A percentile compares a stretch with the other conserved stretches of the same genome.
These are phyloP conservation scores for Philopotamus ludificatus DNA, from an alignment of 1,140 invertebrate genomes.

Conservation along the genomic window DNA sequence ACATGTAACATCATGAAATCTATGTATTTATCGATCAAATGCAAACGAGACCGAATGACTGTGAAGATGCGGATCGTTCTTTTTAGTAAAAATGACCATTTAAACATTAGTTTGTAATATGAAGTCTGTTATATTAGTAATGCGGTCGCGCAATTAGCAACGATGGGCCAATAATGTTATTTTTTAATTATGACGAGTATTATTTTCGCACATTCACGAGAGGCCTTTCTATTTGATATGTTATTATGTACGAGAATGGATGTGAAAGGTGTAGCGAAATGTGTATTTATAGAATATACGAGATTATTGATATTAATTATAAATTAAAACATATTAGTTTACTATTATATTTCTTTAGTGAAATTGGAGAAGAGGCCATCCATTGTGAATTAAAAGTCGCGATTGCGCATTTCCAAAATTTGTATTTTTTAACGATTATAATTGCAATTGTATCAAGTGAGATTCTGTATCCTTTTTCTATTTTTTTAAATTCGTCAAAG, in stretches of 20 bases:
- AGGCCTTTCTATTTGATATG: conserved; percentile 33
- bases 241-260: conserved; percentile 2
- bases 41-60: not conserved
- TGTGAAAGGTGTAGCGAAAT: conserved; percentile 5
- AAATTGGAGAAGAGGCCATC: no score
- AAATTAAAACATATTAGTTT: no score
- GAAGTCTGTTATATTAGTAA: conserved; percentile 49
- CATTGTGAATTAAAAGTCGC: no score
- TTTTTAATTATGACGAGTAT: conserved; percentile 42
- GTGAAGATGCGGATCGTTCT: conserved; percentile 4
- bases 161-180: conserved; percentile 58
- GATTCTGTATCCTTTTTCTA: no score
- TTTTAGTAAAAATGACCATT: conserved; percentile 24
- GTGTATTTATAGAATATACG: conserved; percentile 29
- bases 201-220: conserved; percentile 39
- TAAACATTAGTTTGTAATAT: conserved; percentile 29
- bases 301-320: no score
- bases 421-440: no score
- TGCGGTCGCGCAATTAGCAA: conserved; percentile 58
- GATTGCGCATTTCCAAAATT: no score
- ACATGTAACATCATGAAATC: not conserved
- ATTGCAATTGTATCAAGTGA: no score
- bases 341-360: no score
- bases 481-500: no score
- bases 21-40: not conserved